Conservation (phyloP, 2,888 invertebrate genomes). For the Xestoiulus laeticollis region DNA sequence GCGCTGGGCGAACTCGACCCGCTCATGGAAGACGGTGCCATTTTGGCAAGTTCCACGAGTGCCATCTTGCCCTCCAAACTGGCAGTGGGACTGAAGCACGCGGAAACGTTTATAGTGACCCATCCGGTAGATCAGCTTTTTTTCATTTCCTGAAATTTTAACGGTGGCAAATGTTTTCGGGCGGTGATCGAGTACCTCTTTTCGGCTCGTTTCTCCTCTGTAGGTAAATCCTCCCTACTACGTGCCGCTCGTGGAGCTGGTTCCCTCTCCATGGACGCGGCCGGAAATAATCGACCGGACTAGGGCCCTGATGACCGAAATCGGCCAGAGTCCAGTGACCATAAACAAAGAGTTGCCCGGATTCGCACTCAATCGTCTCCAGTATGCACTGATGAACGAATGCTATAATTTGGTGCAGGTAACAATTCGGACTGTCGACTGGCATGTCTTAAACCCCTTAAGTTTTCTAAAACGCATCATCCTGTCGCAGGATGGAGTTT, state of each 20-base stretch:
- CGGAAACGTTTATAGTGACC: conserved; percentile 78
- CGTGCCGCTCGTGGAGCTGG: conserved; percentile 93
- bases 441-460: no score
- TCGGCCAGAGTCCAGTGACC: conserved; percentile 91
- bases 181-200: not conserved
- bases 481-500: conserved; percentile 74
- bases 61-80: conserved; percentile 90
- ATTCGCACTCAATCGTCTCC: conserved; percentile 92
- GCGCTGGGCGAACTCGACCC: conserved; percentile 82
- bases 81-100: conserved; percentile 80
- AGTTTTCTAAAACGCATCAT: not conserved
- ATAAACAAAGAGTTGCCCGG: conserved; percentile 88
- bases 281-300: conserved; percentile 78
- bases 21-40: conserved; percentile 72
- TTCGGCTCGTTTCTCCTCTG: conserved; percentile 47
- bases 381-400: conserved; percentile 94
- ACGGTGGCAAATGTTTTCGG: not conserved
- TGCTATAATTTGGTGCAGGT: conserved; percentile 82
- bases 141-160: not conserved
- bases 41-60: conserved; percentile 92
- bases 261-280: conserved; percentile 93
- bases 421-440: conserved; percentile 32
- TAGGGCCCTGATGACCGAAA: conserved; percentile 80
- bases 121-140: conserved; percentile 75
- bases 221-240: conserved; percentile 95